Conservation (phyloP, 2,113 vertebrate species). For the Orientallactaga bullata region DNA sequence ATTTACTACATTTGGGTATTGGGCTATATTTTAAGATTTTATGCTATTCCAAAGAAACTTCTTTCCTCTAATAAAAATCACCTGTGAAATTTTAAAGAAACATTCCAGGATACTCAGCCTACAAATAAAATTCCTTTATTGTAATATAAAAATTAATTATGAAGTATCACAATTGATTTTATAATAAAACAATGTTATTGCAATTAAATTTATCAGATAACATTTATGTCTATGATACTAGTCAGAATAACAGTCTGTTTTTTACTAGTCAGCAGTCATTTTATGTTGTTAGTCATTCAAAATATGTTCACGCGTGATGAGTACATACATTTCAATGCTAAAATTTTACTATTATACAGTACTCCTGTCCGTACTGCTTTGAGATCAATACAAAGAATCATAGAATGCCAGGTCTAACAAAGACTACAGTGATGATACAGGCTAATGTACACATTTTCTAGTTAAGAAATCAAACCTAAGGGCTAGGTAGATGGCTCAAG, state of each 20-base stretch:
- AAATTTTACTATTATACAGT: not conserved
- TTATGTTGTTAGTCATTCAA: not conserved
- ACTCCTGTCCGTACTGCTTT: not conserved
- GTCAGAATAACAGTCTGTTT: constrained; percentile 12
- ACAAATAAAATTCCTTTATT: constrained; percentile 41
- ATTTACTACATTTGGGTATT: constrained; percentile 61
- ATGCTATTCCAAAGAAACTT: constrained; percentile 34
- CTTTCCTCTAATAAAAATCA: constrained; percentile 20
- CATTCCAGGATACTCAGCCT: constrained; percentile 48
- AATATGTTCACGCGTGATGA: not conserved
- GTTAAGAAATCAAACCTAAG: not conserved
- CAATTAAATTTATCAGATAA: constrained; percentile 61
- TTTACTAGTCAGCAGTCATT: not conserved
- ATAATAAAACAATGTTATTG: constrained; percentile 61
- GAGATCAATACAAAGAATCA: not conserved
- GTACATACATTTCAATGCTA: not conserved
- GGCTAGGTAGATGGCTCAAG: no score
- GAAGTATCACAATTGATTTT: constrained; percentile 64
- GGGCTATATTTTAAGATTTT: constrained; percentile 63
- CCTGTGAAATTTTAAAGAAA: constrained; percentile 65
- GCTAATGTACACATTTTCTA: not conserved
- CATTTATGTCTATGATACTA: constrained; percentile 46
- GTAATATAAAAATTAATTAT: constrained; percentile 69
- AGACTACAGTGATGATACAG: not conserved
- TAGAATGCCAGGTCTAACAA: not conserved